Evolutionary conservation across 2,888 invertebrate genomes (phyloP), one percentile per base, ranked within the genome.

Genomic region (Yponomeuta cagnagella): DNA sequence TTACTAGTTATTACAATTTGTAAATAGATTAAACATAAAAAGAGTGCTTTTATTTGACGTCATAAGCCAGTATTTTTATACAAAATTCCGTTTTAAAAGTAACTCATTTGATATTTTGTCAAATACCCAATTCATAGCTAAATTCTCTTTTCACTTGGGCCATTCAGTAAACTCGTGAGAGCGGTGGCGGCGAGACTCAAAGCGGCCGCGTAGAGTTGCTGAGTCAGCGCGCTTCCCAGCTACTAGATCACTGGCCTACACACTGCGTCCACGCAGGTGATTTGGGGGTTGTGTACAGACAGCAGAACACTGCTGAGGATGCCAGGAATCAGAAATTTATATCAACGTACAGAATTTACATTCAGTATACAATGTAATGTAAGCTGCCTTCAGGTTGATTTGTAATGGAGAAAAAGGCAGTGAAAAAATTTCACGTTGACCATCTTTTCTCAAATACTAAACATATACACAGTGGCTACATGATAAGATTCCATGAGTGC

Each of bases 131-230:
- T 33, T 33, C 5, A 33, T 15, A 5, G 52, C 52, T 15, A 12
- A 15, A 12, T 58, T 12, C 52, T 58, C 52, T 15, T 58, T 58
- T 15, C 52, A 58, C 52, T 58, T 58, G 52, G 33, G 37, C 67
- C 67, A 37, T 37, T 23, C 23, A 12, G n/a, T 48, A 33, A 23
- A n/a, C n/a, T 77, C 87, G 87, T 87, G 86, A 83, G 86, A 86
- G 71, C 43, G 69, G 78, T 78, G 87, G 81, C 87, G 87, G 86
- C 81, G 71, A 72, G 75, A 76, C 77, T 80, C 78, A 84, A 80
- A 85, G 81, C 73, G 23, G 71, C 81, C 15, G 52, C 30, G 71
- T 81, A 58, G 52, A 58, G 52, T 58, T 58, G 87, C 88, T 87
- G 88, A 88, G 83, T 89, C 89, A 88, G 87, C 78, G 75, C 71